Evolutionary conservation across 1,140 invertebrate species (phyloP), one percentile per base, ranked within the genome.

Genomic region (Teleogryllus occipitalis): DNA sequence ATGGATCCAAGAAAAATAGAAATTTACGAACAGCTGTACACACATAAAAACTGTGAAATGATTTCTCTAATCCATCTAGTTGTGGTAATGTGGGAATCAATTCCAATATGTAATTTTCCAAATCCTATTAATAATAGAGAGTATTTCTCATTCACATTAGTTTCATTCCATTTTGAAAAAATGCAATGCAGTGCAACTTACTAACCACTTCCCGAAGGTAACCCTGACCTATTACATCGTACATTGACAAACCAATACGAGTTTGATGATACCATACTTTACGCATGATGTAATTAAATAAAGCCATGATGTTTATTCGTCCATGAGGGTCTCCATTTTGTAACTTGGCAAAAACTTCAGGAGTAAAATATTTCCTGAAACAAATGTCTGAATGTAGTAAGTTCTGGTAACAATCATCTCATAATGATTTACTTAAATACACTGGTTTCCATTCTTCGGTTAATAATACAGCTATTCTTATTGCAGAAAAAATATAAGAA

Each of bases 241-340:
- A 98, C 8, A 98, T 87, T 0, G 96, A 97, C 8, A 98, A 87
- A 0, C 95, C 96, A 81, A 98, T 96, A 83, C 96, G 88, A 2
- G 96, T 98, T 86, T 98, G 96, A 83, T 96, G 93, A 8, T 97
- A 86, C 96, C 96, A 98, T 7, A 97, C 93, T 86, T 97, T 96
- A 22, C 95, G 89, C 95, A 98, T 98, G 0, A 97, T 93, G 86
- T 98, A 98, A 83, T 98, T 98, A 85, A 98, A 98, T 74, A 98
- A 89, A 10, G 95, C 93, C 85, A 92, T 91, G 7, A 94, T 94
- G 72, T 92, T 92, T 7, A 97, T 92, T 80, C 93, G 87, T 14
- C 96, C 96, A 85, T 94, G 92, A 0, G 92, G 90, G 84, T 97
- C 96, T 47, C 91, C 91, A 79, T 94, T 91, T 84, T 96, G 91